Evolutionary conservation across 2,113 vertebrate genomes (phyloP).

Genomic region (Dunckerocampus dactyliophorus): DNA sequence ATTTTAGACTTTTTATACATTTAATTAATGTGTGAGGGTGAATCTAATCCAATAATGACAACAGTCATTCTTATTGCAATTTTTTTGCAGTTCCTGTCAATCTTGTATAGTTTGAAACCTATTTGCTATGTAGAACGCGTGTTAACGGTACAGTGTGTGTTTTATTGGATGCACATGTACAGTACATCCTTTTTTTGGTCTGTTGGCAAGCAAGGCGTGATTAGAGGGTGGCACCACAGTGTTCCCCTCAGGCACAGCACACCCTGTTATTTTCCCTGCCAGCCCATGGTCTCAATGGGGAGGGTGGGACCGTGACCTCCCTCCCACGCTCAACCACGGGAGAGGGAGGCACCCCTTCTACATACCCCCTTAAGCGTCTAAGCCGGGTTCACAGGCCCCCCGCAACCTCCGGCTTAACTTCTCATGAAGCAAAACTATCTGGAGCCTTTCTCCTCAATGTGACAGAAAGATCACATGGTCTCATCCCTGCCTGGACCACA

Average conservation of each 20-base stretch:
- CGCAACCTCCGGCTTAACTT: slow-evolving; percentile 13
- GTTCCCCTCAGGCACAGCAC: slow-evolving; percentile 23
- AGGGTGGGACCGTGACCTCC: slow-evolving; percentile 62
- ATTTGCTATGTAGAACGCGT: background rate
- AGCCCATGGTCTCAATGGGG: slow-evolving; percentile 39
- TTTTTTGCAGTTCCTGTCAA: background rate
- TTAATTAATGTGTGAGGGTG: too few relatives aligned
- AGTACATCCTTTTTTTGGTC: slow-evolving; percentile 12
- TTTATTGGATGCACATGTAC: slow-evolving; percentile 18
- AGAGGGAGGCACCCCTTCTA: slow-evolving; percentile 43
- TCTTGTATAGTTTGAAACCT: background rate
- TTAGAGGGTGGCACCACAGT: slow-evolving; percentile 55
- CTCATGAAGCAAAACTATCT: slow-evolving; percentile 7
- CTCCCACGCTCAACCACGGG: slow-evolving; percentile 52
- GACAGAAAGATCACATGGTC: slow-evolving; percentile 5
- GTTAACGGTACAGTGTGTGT: background rate
- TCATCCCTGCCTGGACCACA: background rate
- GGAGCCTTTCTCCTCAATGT: slow-evolving; percentile 7
- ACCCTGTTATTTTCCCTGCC: slow-evolving; percentile 65
- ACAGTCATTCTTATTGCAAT: too few relatives aligned
- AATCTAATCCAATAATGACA: too few relatives aligned
- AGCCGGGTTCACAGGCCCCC: slow-evolving; percentile 6
- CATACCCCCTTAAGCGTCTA: slow-evolving; percentile 30
- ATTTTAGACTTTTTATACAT: too few relatives aligned
- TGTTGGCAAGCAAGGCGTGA: slow-evolving; percentile 51